Base-by-base conservation (phyloP, 2,888 invertebrate genomes). In the Troides aeacus region DNA sequence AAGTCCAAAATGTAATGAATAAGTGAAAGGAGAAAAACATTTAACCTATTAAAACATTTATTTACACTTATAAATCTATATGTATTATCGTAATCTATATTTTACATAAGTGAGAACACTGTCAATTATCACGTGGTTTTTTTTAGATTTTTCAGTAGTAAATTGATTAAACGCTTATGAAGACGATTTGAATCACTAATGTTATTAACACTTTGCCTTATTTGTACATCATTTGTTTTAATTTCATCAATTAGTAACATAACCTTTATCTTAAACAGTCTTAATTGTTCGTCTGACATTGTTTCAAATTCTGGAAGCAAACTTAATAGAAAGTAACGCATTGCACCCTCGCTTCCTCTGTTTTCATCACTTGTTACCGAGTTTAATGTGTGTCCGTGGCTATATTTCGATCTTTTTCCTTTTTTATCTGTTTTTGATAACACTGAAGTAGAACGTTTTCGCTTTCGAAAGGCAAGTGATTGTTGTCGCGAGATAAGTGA, bases 261-360 rank as follows among this genome's bases (percentile, higher is more conserved):
- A 0, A 79, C 73, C 68, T 79, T 82, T 7, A 82, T 82, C 72
- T 82, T 82, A 65, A 82, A 82, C 10, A 77, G 6, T 68, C 82
- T 76, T 0, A 75, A 69, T 74, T 82, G 82, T 5, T 80, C 78
- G 68, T 79, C 78, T 0, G 75, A 70, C 82, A 82, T 82, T 0
- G 78, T 75, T 59, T 82, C 82, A 36, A 82, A 71, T 72, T 82
- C 82, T 1, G 82, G 80, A 53, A 82, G 12, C 0, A 82, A 64
- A 67, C 82, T 82, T 71, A 82, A 71, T 36, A 82, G 63, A 18
- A 82, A 82, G 70, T 78, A 79, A 69, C 70, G 74, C 74, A 79
- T 73, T 7, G 76, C 74, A 24, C 72, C 73, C 10, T 60, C 69
- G n/a, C 58, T 71, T 7, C 66, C 71, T 1, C 69, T 64, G 24